Evolutionary conservation across 2,797 vertebrate genomes (phyloP), one percentile per base, ranked within the genome.

Genomic region (Crocodylus rhombifer): DNA sequence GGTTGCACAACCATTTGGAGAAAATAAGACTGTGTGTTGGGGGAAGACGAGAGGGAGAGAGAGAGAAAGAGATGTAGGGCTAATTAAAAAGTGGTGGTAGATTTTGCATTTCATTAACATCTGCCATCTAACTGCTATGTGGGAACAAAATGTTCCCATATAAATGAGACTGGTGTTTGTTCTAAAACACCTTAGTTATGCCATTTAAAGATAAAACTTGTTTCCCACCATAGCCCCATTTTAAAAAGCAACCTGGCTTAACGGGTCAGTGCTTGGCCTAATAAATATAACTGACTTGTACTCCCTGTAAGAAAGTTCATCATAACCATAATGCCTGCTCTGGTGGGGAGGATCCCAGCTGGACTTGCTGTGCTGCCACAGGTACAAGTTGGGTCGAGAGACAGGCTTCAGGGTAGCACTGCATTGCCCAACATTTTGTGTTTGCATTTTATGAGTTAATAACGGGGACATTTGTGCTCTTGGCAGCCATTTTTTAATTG

Each of bases 131-230:
- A 55, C 63, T 3, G 0, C n/a, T 69, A 21, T 76, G 75, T 55
- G 57, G 74, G 74, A 89, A 84, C 74, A 20, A 2, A 55, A 26
- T 4, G 4, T 64, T 77, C 33, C 5, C 0, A 0, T 30, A 42
- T 26, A 7, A 77, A 56, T 1, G 6, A n/a, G 30, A 3, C 2
- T 26, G 0, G 5, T 5, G 82, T 28, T 85, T 81, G 62, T 55
- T 90, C 25, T n/a, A 74, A 91, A 91, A 90, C 69, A 76, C 85
- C 76, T 69, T 63, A 10, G 2, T 21, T n/a, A 14, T 21, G 20
- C 60, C 61, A n/a, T 56, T 55, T 42, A 20, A 86, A 89, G 79
- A n/a, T 2, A 76, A 67, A 75, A 91, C 82, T 86, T 90, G 86
- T 84, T 90, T 90, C 86, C 87, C 42, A 17, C 58, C 2, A 0